Evolutionary conservation across 2,797 vertebrate genomes (phyloP).

Genomic region (Clarias pachynema): DNA sequence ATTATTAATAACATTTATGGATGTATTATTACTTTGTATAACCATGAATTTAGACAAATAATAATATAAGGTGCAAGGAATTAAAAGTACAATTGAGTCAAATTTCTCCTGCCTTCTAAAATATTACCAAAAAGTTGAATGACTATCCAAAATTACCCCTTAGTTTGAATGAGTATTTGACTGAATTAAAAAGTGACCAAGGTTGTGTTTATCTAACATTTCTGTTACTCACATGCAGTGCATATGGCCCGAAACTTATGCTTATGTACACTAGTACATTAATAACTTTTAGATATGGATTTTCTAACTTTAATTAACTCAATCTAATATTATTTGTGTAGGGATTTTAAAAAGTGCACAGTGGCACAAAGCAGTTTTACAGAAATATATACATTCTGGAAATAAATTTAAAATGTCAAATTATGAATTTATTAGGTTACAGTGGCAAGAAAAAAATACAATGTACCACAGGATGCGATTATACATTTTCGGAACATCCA

Average conservation of each 20-base stretch:
- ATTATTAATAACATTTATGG: slow-evolving; percentile 60
- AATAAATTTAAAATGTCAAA: background rate
- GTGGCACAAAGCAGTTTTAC: background rate
- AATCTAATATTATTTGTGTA: background rate
- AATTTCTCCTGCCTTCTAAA: background rate
- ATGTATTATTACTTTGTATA: slow-evolving; percentile 8
- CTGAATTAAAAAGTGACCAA: background rate
- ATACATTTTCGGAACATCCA: background rate
- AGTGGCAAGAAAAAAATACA: background rate
- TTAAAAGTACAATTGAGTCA: background rate
- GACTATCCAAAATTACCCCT: background rate
- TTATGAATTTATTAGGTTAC: background rate
- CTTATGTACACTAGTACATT: background rate
- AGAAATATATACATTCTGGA: background rate
- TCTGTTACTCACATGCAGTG: background rate
- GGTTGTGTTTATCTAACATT: background rate
- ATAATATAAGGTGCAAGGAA: background rate
- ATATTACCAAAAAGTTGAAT: background rate
- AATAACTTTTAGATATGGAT: background rate
- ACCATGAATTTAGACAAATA: background rate
- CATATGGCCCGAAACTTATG: background rate
- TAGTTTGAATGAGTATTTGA: background rate
- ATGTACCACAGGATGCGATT: background rate
- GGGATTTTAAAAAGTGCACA: background rate
- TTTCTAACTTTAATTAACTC: background rate